phyloP scores from a whole-genome alignment of 2,113 vertebrate genomes.

The Sylvietta virens region DNA sequence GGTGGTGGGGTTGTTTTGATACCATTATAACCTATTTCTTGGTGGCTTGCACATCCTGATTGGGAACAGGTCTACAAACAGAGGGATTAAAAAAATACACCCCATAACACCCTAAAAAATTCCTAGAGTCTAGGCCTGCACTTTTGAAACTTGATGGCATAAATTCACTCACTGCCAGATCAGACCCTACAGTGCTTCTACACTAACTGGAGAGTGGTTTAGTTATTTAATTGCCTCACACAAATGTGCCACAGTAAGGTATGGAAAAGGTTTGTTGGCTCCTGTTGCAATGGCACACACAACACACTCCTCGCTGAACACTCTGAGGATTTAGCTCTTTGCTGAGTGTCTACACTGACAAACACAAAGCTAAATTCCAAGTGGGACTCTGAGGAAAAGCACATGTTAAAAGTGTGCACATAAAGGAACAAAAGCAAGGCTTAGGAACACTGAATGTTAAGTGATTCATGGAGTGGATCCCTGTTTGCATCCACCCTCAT shows the following conservation, averaged over 20 bases:
- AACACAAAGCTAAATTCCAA: neutral
- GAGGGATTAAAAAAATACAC: neutral
- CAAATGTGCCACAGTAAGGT: neutral
- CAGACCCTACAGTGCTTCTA: neutral
- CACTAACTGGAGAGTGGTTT: neutral
- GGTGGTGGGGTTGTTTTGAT: neutral
- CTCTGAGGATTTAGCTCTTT: neutral
- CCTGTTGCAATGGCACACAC: neutral
- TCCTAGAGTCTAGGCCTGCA: neutral
- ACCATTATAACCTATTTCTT: neutral
- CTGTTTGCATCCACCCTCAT: neutral
- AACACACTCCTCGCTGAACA: neutral
- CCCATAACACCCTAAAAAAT: neutral
- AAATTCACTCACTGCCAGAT: neutral
- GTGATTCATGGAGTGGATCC: neutral
- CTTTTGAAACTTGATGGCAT: neutral
- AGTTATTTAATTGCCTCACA: neutral
- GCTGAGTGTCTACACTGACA: neutral
- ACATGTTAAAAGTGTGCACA: accelerated
- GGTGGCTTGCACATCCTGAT: accelerated
- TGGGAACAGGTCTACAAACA: neutral
- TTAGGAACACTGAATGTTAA: neutral
- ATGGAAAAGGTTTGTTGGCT: neutral
- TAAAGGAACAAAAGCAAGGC: neutral
- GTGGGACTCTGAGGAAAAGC: neutral